phyloP scores from a whole-genome alignment of 2,797 vertebrate genomes.

The Manis pentadactyla region DNA sequence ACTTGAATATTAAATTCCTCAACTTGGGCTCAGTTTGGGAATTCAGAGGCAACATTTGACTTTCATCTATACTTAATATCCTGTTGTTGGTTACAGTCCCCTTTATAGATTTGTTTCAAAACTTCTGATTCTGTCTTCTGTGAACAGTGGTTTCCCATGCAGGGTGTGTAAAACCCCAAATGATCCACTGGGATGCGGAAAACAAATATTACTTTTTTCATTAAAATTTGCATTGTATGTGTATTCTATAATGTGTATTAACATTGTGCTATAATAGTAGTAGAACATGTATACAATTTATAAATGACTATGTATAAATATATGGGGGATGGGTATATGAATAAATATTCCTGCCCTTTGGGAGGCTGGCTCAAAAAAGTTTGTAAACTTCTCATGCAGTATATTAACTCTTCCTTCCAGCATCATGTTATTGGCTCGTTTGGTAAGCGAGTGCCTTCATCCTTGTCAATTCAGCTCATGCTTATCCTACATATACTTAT shows the following conservation, averaged over 20 bases:
- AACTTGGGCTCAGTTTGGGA: not conserved
- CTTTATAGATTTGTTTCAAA: constrained; percentile 57
- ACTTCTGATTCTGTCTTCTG: constrained; percentile 30
- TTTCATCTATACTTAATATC: constrained; percentile 29
- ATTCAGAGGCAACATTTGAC: constrained; percentile 26
- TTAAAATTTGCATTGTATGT: not conserved
- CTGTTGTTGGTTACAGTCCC: not conserved
- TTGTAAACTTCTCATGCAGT: constrained; percentile 7
- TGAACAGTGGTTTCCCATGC: not conserved
- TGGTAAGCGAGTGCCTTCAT: not conserved
- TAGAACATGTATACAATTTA: constrained; percentile 19
- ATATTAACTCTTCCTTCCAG: not conserved
- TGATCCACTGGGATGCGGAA: not conserved
- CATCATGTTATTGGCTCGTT: not conserved
- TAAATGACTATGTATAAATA: constrained; percentile 14
- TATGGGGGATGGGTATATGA: not conserved
- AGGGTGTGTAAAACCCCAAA: not conserved
- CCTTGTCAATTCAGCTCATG: not conserved
- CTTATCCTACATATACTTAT: not conserved
- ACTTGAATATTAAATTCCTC: constrained; percentile 33
- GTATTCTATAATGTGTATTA: not conserved
- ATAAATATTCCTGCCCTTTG: constrained; percentile 26
- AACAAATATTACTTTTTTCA: constrained; percentile 5
- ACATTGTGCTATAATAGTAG: not conserved
- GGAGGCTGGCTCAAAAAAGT: not conserved